Evolutionary conservation across 2,797 vertebrate genomes (phyloP).

Genomic region (Enteromius radiatus): DNA sequence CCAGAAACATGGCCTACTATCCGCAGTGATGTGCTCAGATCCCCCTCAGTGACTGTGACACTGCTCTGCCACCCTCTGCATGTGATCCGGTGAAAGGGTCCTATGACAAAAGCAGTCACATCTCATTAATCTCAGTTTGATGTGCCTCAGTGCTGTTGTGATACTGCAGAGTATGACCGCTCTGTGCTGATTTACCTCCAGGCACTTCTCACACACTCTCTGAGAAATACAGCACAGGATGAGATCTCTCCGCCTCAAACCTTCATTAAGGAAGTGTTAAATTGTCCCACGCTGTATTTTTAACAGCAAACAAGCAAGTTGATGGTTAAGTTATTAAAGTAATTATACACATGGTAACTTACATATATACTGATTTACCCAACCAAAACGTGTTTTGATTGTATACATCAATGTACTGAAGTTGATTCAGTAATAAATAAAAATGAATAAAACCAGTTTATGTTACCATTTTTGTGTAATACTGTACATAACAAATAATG

Average conservation of each 20-base stretch:
- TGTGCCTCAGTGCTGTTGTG: conserved; percentile 61
- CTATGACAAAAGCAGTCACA: conserved; percentile 71
- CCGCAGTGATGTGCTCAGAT: conserved; percentile 36
- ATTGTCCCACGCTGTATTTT: not conserved
- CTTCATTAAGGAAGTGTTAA: conserved; percentile 12
- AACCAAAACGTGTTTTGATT: not conserved
- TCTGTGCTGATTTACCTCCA: conserved; percentile 38
- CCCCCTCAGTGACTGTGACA: conserved; percentile 46
- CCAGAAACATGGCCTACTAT: conserved; percentile 19
- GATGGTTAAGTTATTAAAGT: not conserved
- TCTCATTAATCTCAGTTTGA: conserved; percentile 64
- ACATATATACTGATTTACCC: not conserved
- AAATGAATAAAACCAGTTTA: not conserved
- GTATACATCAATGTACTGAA: not conserved
- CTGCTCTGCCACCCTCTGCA: conserved; percentile 35
- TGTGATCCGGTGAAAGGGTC: conserved; percentile 46
- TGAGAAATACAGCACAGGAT: conserved; percentile 23
- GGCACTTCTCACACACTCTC: conserved; percentile 26
- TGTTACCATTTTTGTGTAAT: not conserved
- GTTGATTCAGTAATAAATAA: not conserved
- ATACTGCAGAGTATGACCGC: conserved; percentile 26
- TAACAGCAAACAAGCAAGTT: not conserved
- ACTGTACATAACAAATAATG: no score
- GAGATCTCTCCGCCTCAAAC: conserved; percentile 12
- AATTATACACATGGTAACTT: not conserved